These are phyloP conservation scores for Sinella curviseta DNA, from an alignment of 1,140 invertebrate species.

Conservation along the genomic window DNA sequence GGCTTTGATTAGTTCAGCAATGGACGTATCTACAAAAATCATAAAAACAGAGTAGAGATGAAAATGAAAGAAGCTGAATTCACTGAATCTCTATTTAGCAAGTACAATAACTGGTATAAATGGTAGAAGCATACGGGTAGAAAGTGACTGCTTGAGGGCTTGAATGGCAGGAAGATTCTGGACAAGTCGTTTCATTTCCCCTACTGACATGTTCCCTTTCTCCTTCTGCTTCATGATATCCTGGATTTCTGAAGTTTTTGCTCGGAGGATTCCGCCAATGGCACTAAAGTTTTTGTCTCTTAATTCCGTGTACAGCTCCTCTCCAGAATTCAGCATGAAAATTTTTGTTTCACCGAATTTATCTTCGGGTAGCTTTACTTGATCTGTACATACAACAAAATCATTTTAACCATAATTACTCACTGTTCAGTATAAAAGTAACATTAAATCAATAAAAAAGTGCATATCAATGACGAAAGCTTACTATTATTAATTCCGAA, in stretches of 20 bases:
- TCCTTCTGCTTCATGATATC: slow-evolving; percentile 43
- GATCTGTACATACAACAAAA: slow-evolving; percentile 63
- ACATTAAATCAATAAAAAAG: slow-evolving; percentile 19
- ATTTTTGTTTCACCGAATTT: slow-evolving; percentile 73
- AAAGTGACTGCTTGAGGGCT: slow-evolving; percentile 79
- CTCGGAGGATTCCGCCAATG: slow-evolving; percentile 79
- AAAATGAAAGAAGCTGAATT: too few species aligned
- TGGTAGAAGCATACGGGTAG: slow-evolving; percentile 61
- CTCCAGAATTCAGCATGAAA: slow-evolving; percentile 84
- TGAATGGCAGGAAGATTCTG: slow-evolving; percentile 84
- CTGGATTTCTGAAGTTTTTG: slow-evolving; percentile 78
- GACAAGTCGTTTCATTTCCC: slow-evolving; percentile 93
- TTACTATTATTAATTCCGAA: slow-evolving; percentile 73
- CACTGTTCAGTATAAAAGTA: too few species aligned
- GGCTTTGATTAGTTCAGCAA: slow-evolving; percentile 75
- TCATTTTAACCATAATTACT: too few species aligned
- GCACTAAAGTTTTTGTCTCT: slow-evolving; percentile 93
- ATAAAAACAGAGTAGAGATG: slow-evolving; percentile 48
- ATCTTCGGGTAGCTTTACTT: slow-evolving; percentile 71
- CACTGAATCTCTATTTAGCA: background rate
- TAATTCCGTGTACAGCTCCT: slow-evolving; percentile 84
- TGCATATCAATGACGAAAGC: too few species aligned
- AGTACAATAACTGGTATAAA: background rate
- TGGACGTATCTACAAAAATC: slow-evolving; percentile 68
- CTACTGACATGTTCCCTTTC: slow-evolving; percentile 81